Conservation (phyloP, 2,888 invertebrate species). For the Plagodis pulveraria region DNA sequence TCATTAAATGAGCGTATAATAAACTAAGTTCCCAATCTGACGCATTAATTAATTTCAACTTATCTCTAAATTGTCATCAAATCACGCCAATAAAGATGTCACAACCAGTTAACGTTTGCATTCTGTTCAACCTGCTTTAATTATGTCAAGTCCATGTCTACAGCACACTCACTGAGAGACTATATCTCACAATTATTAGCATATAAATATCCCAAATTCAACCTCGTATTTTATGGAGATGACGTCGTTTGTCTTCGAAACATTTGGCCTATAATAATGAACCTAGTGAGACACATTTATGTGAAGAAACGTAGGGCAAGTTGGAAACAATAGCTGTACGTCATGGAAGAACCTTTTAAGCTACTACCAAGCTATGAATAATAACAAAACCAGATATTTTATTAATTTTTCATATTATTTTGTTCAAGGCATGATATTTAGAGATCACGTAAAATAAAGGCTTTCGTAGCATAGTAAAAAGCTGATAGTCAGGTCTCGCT, state of each 20-base stretch:
- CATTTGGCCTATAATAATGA: slow-evolving; percentile 14
- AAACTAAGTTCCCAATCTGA: no score
- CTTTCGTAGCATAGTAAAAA: no score
- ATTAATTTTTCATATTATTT: no score
- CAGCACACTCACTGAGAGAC: slow-evolving; percentile 14
- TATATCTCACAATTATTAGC: slow-evolving; percentile 27
- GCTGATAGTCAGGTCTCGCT: no score
- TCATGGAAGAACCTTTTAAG: background rate
- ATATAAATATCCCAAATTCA: slow-evolving; percentile 25
- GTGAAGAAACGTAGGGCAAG: background rate
- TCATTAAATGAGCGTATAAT: no score
- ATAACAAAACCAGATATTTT: no score
- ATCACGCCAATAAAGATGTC: slow-evolving; percentile 8
- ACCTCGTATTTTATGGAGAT: slow-evolving; percentile 14
- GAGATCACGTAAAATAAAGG: no score
- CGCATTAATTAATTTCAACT: no score
- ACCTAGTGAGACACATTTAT: no score
- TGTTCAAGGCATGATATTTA: no score
- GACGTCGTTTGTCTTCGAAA: slow-evolving; percentile 13
- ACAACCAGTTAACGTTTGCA: slow-evolving; percentile 6
- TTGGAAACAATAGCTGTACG: background rate
- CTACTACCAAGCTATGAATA: no score
- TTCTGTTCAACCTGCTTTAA: slow-evolving; percentile 19
- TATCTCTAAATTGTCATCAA: no score
- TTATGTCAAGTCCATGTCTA: slow-evolving; percentile 25